Percentiles rank a stretch among this genome's conserved stretches.
Evolutionary conservation across 2,888 invertebrate genomes (phyloP).

Genomic region (Lasius platythorax): DNA sequence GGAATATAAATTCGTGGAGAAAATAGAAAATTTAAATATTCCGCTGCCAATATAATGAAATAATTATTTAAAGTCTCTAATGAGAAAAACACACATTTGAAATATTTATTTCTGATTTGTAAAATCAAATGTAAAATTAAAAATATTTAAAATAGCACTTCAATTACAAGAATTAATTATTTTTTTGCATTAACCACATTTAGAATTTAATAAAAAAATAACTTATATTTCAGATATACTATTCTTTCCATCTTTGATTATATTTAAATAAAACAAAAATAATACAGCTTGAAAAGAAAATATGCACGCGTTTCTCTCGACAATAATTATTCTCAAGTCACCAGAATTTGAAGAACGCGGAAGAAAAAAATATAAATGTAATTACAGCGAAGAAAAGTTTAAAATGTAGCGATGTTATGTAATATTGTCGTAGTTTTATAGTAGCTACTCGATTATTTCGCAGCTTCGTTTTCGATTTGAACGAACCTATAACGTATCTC

Average conservation of each 20-base stretch:
- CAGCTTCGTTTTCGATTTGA: conserved; percentile 55
- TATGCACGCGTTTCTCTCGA: background rate
- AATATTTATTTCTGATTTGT: background rate
- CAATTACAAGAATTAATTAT: background rate
- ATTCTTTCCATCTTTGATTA: background rate
- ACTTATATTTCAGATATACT: background rate
- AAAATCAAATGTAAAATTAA: background rate
- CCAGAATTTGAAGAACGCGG: background rate
- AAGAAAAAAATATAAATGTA: background rate
- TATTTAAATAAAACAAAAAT: background rate
- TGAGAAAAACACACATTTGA: background rate
- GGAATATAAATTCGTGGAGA: background rate
- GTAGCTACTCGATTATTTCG: background rate
- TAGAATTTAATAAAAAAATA: background rate
- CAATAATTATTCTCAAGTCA: background rate
- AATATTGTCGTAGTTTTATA: background rate
- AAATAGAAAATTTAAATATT: background rate
- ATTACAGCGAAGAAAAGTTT: background rate
- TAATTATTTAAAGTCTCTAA: background rate
- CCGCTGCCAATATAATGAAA: background rate
- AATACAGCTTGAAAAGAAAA: background rate
- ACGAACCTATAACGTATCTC: conserved; percentile 63
- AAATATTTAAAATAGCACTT: background rate
- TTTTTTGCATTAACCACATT: background rate
- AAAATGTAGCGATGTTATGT: background rate